Percentiles rank a stretch among this genome's conserved stretches.
These are phyloP conservation scores for Cerceris ruficornis DNA, from an alignment of 2,888 invertebrate species.

Conservation along the genomic window DNA sequence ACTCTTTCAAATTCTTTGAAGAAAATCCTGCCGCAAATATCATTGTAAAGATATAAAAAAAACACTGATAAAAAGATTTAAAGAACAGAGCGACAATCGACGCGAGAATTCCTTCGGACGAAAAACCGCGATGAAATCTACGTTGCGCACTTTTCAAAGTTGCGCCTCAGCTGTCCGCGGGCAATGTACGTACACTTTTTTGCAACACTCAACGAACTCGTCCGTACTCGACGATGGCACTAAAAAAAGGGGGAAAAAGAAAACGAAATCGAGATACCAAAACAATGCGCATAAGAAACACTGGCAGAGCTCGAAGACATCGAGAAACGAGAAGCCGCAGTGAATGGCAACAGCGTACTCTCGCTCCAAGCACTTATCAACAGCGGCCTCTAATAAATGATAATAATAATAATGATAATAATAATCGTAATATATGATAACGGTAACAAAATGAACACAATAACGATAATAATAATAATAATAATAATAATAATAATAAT, in stretches of 20 bases:
- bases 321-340: conserved; percentile 62
- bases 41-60: not conserved
- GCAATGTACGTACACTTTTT: conserved; percentile 19
- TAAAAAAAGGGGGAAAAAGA: conserved; percentile 4
- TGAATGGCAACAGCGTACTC: conserved; percentile 41
- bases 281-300: conserved; percentile 51
- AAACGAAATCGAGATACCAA: conserved; percentile 39
- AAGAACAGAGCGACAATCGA: too few relatives aligned
- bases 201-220: conserved; percentile 47
- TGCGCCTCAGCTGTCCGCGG: not conserved
- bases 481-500: conserved; percentile 33
- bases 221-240: conserved; percentile 32
- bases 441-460: too few relatives aligned
- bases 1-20: not conserved
- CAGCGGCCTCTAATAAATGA: conserved; percentile 57
- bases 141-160: too few relatives aligned
- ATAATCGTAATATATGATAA: too few relatives aligned
- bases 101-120: too few relatives aligned
- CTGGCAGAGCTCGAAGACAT: conserved; percentile 62
- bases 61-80: too few relatives aligned
- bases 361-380: conserved; percentile 66
- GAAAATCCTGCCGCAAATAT: not conserved
- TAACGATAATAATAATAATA: conserved; percentile 33
- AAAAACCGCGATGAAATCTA: too few relatives aligned
- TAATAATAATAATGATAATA: too few relatives aligned